A percentile compares a stretch with the other conserved stretches of the same genome.
Conservation (phyloP, 2,888 invertebrate genomes). For the Lasioglossum zephyrum region DNA sequence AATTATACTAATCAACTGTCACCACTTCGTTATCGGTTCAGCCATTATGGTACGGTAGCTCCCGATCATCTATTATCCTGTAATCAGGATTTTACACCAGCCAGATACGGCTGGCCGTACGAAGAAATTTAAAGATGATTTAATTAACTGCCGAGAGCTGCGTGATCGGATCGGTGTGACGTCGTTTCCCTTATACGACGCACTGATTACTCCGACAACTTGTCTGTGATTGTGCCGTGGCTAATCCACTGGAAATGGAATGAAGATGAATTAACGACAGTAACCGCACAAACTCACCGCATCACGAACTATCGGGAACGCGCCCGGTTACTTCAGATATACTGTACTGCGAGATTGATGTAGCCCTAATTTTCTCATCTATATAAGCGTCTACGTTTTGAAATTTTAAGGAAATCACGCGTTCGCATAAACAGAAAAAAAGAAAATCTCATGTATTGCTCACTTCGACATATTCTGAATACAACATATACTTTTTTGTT, state of each 20-base stretch:
- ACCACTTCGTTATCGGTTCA: slow-evolving; percentile 65
- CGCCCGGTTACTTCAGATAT: not conserved
- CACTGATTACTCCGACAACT: slow-evolving; percentile 42
- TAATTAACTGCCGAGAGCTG: slow-evolving; percentile 59
- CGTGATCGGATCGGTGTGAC: slow-evolving; percentile 31
- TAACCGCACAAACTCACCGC: not conserved
- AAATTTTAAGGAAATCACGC: too few relatives aligned
- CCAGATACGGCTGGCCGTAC: slow-evolving; percentile 6
- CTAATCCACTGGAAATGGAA: slow-evolving; percentile 31
- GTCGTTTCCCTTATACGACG: slow-evolving; percentile 38
- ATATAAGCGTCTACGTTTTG: not conserved
- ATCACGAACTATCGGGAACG: not conserved
- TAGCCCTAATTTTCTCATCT: not conserved
- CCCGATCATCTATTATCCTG: slow-evolving; percentile 57
- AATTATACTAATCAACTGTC: slow-evolving; percentile 72
- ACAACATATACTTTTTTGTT: not conserved
- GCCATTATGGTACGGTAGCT: slow-evolving; percentile 38
- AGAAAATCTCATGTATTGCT: not conserved
- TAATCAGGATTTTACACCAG: slow-evolving; percentile 49
- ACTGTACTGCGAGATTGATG: not conserved
- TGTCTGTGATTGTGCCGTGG: slow-evolving; percentile 43
- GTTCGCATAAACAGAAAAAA: not conserved
- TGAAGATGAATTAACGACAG: slow-evolving; percentile 29
- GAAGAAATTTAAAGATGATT: slow-evolving; percentile 47
- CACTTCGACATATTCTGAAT: not conserved